Evolutionary conservation across 30 jellyfish, hydroid and myxozoan genomes (phyloP).

Genomic region (Phacellophora camtschatica): DNA sequence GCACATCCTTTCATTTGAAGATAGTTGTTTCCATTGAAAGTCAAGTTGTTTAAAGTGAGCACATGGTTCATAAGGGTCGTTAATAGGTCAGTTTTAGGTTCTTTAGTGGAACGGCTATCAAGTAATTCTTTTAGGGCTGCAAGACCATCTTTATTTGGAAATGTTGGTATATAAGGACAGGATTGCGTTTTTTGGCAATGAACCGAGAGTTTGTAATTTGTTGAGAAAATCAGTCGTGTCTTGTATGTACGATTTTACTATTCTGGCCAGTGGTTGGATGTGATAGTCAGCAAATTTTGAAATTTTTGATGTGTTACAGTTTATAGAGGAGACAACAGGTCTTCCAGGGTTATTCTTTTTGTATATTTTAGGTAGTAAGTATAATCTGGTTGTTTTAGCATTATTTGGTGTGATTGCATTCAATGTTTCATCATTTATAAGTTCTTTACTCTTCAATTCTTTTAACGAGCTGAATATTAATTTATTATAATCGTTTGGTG

Average conservation of each 20-base stretch:
- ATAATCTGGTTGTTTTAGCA: too few species aligned
- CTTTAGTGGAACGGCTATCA: background rate
- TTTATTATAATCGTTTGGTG: too few species aligned
- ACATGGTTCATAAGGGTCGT: background rate
- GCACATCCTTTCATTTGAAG: slow-evolving; percentile 44
- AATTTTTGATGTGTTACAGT: background rate
- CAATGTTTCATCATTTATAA: too few species aligned
- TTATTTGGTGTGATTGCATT: too few species aligned
- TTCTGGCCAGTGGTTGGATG: background rate
- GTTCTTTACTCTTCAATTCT: too few species aligned
- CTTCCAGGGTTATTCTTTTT: background rate
- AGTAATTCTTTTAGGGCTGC: slow-evolving; percentile 7
- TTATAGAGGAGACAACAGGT: background rate
- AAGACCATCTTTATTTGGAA: background rate
- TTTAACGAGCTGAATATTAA: too few species aligned
- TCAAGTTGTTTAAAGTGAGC: slow-evolving; percentile 1
- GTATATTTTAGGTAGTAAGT: background rate
- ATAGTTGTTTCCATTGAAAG: slow-evolving; percentile 8
- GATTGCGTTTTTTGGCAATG: background rate
- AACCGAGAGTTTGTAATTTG: background rate
- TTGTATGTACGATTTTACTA: background rate
- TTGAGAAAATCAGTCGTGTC: background rate
- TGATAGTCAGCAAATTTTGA: background rate
- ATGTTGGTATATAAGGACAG: slow-evolving; percentile 3
- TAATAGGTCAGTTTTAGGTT: background rate